Evolutionary conservation across 64 coral and sea anemone species (phyloP), one percentile per base, ranked within the genome.

Genomic region (Stichodactyla helianthus): DNA sequence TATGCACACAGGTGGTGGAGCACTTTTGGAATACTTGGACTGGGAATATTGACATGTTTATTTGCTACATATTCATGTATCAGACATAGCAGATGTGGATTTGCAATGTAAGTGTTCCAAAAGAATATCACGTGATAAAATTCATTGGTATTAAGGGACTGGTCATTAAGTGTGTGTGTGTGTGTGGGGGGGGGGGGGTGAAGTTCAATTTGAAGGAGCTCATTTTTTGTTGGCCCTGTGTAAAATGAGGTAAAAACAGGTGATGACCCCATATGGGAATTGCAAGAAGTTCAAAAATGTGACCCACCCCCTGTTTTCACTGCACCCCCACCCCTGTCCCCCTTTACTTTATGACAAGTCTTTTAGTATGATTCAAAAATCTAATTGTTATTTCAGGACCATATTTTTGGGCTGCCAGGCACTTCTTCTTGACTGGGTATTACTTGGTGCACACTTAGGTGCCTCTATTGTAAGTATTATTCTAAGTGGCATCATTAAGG

Each of bases 61-160:
- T 52, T 81, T 54, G 20, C 78, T 20, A 12, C 11, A 54, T 81
- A 81, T 10, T 81, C 78, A 9, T 52, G 50, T 18, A 19, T 81
- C 78, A 81, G 78, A 81, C 51, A 81, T 50, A 81, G 78, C 14
- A 81, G 78, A 81, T 81, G 78, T 81, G 78, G 78, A 18, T 81
- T 81, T 81, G 35, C 20, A 6, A 51, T 81, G 78, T 81, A 20
- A 81, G 78, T 81, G 5, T 22, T 52, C 20, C 25, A 74, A 9
- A 68, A 68, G 5, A 20, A 22, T n/a, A 20, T 5, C 5, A 4
- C 65, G 27, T 18, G 16, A 6, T n/a, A 25, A 26, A 1, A 22
- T 71, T 71, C 22, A 71, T 71, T 9, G 35, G 35, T 44, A 44
- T 44, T 44, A 44, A 44, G 35, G 35, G 35, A 44, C 35, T 44